A percentile compares a stretch with the other conserved stretches of the same genome.
phyloP scores from a whole-genome alignment of 2,888 invertebrate species.

The Metopia argyrocephala region DNA sequence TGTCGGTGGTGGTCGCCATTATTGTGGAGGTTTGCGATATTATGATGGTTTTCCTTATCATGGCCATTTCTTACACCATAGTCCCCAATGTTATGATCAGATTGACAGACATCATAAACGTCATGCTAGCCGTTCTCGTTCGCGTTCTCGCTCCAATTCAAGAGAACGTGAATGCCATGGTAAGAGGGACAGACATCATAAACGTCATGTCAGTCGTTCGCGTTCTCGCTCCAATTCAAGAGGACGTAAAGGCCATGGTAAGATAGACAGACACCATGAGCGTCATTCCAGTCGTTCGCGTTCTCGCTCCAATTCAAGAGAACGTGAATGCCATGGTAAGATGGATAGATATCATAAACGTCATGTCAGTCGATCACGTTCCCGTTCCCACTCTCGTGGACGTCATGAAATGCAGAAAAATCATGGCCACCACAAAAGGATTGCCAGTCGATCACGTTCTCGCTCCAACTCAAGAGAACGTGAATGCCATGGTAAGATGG shows the following conservation, averaged over 20 bases:
- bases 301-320: conserved; percentile 4
- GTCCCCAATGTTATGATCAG: conserved; percentile 16
- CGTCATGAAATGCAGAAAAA: too few relatives aligned
- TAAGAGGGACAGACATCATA: neutral
- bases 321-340: neutral
- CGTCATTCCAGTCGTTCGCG: conserved; percentile 27
- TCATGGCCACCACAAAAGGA: neutral
- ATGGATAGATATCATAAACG: conserved; percentile 14
- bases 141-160: conserved; percentile 41
- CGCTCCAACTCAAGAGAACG: neutral
- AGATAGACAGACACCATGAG: conserved; percentile 2
- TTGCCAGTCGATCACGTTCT: conserved; percentile 13
- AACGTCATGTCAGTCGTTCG: conserved; percentile 10
- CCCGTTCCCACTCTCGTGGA: conserved; percentile 7
- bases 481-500: neutral
- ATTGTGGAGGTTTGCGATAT: neutral
- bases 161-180: neutral
- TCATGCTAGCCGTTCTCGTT: conserved; percentile 25
- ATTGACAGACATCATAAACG: conserved; percentile 5
- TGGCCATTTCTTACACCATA: neutral
- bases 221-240: conserved; percentile 31
- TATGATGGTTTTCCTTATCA: conserved; percentile 7
- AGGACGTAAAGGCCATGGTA: neutral
- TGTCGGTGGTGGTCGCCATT: neutral
- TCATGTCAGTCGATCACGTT: conserved; percentile 13